phyloP scores from a whole-genome alignment of 1,140 invertebrate genomes.

The roundworm (Caenorhabditis elegans) region WBcel235 BX284604.4:11919501-11920000 shows the following conservation, averaged over 20 bases:
- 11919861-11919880: slow-evolving; percentile 36
- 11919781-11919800: slow-evolving; percentile 3
- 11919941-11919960: slow-evolving; percentile 42
- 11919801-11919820: slow-evolving; percentile 28
- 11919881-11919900: slow-evolving; percentile 40
- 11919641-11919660: no score
- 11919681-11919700: no score
- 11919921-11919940: slow-evolving; percentile 44
- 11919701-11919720: no score
- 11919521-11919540: background rate
- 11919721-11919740: background rate
- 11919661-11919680: no score
- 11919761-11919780: slow-evolving; percentile 24
- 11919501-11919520: slow-evolving; percentile 11
- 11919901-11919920: slow-evolving; percentile 45
- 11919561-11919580: background rate
- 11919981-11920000: slow-evolving; percentile 35
- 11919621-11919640: no score
- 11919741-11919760: background rate
- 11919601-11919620: no score
- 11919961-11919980: slow-evolving; percentile 35
- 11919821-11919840: slow-evolving; percentile 9
- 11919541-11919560: slow-evolving; percentile 8
- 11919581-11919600: background rate
- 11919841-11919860: slow-evolving; percentile 26